Percentiles rank a stretch among this genome's conserved stretches.
phyloP scores from a whole-genome alignment of 2,888 invertebrate genomes.

The Hirtodrosophila duncani region DNA sequence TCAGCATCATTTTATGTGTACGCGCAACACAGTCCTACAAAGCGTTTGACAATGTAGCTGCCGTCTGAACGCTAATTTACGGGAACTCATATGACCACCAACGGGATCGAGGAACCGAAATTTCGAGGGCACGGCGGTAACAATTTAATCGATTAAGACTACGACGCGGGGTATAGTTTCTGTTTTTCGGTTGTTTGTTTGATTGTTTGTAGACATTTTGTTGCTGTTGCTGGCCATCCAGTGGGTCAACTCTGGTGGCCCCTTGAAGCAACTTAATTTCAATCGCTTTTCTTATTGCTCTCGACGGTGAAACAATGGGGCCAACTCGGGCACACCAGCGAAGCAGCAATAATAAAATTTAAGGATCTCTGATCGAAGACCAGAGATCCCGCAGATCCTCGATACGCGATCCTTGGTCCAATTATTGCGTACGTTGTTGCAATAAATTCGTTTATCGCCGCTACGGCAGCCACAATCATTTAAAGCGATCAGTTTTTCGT shows the following conservation, averaged over 20 bases:
- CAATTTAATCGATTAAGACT: constrained; percentile 71
- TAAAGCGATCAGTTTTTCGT: constrained; percentile 64
- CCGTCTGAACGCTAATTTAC: constrained; percentile 59
- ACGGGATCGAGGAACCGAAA: too few relatives aligned
- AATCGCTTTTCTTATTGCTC: constrained; percentile 57
- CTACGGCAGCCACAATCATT: constrained; percentile 69
- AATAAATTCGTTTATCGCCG: constrained; percentile 78
- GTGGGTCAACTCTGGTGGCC: constrained; percentile 48
- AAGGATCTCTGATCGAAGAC: constrained; percentile 41
- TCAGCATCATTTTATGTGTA: constrained; percentile 41
- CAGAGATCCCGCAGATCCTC: background rate
- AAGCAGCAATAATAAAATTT: constrained; percentile 64
- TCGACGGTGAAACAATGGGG: constrained; percentile 57
- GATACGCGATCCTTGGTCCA: constrained; percentile 44
- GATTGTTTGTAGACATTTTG: constrained; percentile 26
- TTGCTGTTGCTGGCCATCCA: constrained; percentile 27
- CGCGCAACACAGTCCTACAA: too few relatives aligned
- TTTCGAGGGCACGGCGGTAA: constrained; percentile 33
- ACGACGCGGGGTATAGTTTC: constrained; percentile 28
- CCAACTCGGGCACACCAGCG: constrained; percentile 49
- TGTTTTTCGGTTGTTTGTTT: too few relatives aligned
- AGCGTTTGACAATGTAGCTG: constrained; percentile 30
- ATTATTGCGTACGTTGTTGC: constrained; percentile 76
- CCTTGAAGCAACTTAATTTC: constrained; percentile 63
- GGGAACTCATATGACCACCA: too few relatives aligned